Percentiles rank a stretch among this genome's conserved stretches.
Evolutionary conservation across 2,888 invertebrate species (phyloP).

Genomic region (Lasioglossum leucozonium): DNA sequence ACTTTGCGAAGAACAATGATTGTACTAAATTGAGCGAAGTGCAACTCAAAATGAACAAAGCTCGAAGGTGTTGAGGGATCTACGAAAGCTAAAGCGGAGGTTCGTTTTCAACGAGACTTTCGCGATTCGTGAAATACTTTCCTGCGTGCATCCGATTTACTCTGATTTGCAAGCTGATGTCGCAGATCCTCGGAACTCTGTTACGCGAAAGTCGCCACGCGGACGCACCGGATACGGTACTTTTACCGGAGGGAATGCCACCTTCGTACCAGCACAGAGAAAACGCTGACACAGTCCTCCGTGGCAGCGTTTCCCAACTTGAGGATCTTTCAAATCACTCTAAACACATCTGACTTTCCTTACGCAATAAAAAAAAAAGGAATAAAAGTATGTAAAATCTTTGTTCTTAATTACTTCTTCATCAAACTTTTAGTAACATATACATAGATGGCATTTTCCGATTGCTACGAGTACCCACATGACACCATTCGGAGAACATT

Average conservation of each 20-base stretch:
- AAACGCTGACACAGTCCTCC: constrained; percentile 40
- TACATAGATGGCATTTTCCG: neutral
- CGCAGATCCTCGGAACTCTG: constrained; percentile 33
- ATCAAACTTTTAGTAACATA: neutral
- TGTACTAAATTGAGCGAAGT: neutral
- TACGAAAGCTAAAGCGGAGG: neutral
- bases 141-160: neutral
- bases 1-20: neutral
- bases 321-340: neutral
- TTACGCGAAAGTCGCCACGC: constrained; percentile 61
- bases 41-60: too few relatives aligned
- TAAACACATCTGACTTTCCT: neutral
- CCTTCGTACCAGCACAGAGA: constrained; percentile 54
- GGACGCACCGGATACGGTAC: constrained; percentile 65
- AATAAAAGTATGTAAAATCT: neutral
- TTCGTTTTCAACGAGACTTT: constrained; percentile 22
- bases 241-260: constrained; percentile 65
- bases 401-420: neutral
- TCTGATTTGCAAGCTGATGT: constrained; percentile 34
- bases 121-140: neutral
- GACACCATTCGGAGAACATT: neutral
- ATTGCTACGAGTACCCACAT: neutral
- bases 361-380: neutral
- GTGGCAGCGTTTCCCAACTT: constrained; percentile 50
- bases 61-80: neutral